Evolutionary conservation across 2,113 vertebrate genomes (phyloP).

Genomic region (Tinamus guttatus): DNA sequence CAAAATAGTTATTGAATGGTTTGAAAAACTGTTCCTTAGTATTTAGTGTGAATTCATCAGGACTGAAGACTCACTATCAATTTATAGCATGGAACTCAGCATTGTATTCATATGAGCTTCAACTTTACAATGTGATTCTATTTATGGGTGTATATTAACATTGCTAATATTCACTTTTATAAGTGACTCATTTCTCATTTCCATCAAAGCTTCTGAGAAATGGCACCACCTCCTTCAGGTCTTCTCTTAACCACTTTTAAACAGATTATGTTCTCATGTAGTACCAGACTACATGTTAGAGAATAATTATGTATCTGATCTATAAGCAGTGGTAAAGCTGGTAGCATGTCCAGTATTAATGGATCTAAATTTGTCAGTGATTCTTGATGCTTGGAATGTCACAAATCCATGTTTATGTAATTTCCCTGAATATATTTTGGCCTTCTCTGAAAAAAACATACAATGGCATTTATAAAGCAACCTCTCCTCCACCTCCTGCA

Average conservation of each 20-base stretch:
- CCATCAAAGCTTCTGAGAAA: neutral
- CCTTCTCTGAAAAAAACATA: neutral
- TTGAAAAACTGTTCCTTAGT: neutral
- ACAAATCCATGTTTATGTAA: neutral
- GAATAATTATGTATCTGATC: neutral
- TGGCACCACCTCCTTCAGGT: neutral
- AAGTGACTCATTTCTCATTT: neutral
- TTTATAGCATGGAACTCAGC: neutral
- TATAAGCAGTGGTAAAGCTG: neutral
- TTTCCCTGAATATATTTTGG: neutral
- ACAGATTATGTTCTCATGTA: fast-evolving
- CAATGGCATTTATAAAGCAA: neutral
- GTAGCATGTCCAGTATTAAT: neutral
- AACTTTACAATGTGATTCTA: neutral
- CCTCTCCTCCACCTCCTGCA: neutral
- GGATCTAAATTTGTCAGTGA: neutral
- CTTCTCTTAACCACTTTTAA: neutral
- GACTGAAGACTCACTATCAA: neutral
- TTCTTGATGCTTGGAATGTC: neutral
- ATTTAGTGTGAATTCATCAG: neutral
- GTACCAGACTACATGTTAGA: neutral
- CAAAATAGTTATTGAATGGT: neutral
- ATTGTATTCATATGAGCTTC: neutral
- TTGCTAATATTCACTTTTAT: neutral
- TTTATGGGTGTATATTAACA: neutral